Conservation (phyloP, 2,888 invertebrate species). For the Mesodorylaimus sp. region DNA sequence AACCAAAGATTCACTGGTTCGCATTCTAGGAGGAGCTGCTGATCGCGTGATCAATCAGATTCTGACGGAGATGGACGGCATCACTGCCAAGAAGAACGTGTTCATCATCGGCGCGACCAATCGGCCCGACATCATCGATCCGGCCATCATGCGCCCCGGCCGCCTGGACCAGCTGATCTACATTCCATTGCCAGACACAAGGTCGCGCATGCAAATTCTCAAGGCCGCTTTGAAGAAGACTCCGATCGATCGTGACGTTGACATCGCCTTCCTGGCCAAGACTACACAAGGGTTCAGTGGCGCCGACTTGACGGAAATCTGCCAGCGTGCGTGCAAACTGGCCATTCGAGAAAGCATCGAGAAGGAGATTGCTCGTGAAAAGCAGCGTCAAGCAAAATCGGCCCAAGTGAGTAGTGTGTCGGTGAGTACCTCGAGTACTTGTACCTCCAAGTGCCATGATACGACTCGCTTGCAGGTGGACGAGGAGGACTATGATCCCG, state of each 20-base stretch:
- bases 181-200: constrained; percentile 97
- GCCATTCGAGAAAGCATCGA: constrained; percentile 97
- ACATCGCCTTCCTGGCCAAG: constrained; percentile 47
- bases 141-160: constrained; percentile 92
- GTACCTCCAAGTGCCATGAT: too few relatives aligned
- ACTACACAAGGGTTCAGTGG: constrained; percentile 87
- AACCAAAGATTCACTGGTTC: too few relatives aligned
- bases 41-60: constrained; percentile 99
- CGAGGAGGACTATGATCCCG: constrained; percentile 69
- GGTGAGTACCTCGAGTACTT: too few relatives aligned
- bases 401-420: constrained; percentile 42
- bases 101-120: constrained; percentile 96
- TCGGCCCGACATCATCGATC: constrained; percentile 84
- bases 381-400: constrained; percentile 52
- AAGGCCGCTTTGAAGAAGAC: constrained; percentile 59
- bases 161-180: constrained; percentile 97
- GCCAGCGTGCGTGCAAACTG: constrained; percentile 94
- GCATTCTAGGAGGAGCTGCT: constrained; percentile 59
- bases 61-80: constrained; percentile 98
- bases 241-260: constrained; percentile 84
- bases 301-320: constrained; percentile 95
- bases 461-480: too few relatives aligned
- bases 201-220: constrained; percentile 85
- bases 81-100: constrained; percentile 98
- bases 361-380: constrained; percentile 73